A percentile compares a stretch with the other conserved stretches of the same genome.
Conservation (phyloP, 2,888 invertebrate species). For the Calameuta pallipes region DNA sequence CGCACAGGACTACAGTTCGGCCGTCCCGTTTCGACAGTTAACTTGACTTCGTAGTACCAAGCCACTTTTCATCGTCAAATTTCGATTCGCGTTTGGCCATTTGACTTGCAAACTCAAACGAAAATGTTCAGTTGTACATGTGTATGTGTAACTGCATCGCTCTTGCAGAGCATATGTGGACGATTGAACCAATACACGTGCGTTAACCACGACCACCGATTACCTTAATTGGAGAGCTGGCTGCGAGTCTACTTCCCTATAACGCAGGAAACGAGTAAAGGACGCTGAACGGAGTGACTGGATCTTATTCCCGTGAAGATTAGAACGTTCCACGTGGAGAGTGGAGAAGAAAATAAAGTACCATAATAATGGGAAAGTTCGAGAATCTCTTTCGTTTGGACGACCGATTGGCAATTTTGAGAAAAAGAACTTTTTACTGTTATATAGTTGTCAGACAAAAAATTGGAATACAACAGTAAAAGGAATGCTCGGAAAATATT, state of each 20-base stretch:
- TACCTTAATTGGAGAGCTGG: not conserved
- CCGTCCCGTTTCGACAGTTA: slow-evolving; percentile 15
- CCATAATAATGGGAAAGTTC: not conserved
- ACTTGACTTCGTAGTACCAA: not conserved
- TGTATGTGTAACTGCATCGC: not conserved
- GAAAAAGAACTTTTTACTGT: not conserved
- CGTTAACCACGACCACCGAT: not conserved
- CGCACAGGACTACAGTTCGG: not conserved
- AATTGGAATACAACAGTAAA: not conserved
- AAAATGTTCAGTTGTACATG: too few species aligned
- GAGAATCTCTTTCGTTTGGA: not conserved
- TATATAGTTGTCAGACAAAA: not conserved
- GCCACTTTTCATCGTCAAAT: not conserved
- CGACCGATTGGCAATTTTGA: not conserved
- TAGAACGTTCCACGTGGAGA: not conserved
- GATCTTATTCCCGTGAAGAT: not conserved
- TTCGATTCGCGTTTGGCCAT: slow-evolving; percentile 12
- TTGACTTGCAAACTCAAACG: slow-evolving; percentile 25
- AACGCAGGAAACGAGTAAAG: not conserved
- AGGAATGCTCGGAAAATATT: not conserved
- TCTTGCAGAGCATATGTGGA: not conserved
- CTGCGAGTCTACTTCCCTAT: not conserved
- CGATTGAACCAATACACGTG: not conserved
- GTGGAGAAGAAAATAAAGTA: not conserved
- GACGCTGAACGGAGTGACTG: not conserved